These are phyloP conservation scores for Sigmodon hispidus DNA, from an alignment of 2,113 vertebrate genomes.

Conservation along the genomic window DNA sequence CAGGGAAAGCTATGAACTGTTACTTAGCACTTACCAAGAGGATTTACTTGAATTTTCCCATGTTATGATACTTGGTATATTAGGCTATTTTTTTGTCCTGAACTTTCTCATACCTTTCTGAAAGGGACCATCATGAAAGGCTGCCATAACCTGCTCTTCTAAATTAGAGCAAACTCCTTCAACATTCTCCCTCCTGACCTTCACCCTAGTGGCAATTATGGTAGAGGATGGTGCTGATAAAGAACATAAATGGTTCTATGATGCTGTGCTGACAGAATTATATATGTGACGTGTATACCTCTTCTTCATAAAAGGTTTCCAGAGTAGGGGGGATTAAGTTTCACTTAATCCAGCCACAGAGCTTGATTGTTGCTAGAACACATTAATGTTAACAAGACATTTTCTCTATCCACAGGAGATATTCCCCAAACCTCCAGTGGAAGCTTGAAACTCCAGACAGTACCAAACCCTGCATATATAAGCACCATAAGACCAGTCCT, in stretches of 20 bases:
- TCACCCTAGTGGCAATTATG: background rate
- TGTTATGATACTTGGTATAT: background rate
- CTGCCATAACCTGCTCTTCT: background rate
- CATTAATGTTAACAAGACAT: background rate
- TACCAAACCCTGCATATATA: background rate
- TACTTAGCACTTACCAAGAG: background rate
- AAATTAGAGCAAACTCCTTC: background rate
- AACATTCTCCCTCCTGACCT: background rate
- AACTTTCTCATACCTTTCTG: background rate
- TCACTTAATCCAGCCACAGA: background rate
- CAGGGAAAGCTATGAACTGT: background rate
- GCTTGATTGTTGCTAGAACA: background rate
- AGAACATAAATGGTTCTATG: background rate
- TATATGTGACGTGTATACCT: background rate
- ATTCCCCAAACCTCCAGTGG: background rate
- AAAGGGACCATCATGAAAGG: background rate
- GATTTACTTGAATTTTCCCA: background rate
- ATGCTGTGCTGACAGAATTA: background rate
- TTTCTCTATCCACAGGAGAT: background rate
- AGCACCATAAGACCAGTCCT: background rate
- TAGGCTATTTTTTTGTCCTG: background rate
- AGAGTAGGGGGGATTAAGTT: background rate
- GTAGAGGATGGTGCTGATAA: background rate
- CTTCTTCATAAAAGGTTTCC: slow-evolving; percentile 3
- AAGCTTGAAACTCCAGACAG: background rate